These are phyloP conservation scores for Centrocercus urophasianus DNA, from an alignment of 2,113 vertebrate species.

Conservation along the genomic window DNA sequence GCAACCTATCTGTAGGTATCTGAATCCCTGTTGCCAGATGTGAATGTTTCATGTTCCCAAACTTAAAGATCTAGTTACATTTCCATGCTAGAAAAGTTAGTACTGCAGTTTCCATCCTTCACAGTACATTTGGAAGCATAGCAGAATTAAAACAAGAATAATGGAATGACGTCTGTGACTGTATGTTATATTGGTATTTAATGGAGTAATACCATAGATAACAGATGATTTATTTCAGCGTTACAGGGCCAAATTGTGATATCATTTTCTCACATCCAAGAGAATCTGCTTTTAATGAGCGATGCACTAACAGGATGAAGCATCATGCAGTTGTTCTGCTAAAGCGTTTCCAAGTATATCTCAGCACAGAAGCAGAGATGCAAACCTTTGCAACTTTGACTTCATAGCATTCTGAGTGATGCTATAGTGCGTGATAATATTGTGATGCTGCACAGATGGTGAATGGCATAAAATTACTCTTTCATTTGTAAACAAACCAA, in stretches of 20 bases:
- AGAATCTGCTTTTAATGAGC: slow-evolving; percentile 20
- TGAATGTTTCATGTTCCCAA: not conserved
- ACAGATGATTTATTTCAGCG: slow-evolving; percentile 19
- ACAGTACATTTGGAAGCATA: not conserved
- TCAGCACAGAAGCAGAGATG: not conserved
- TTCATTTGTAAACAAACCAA: slow-evolving; percentile 9
- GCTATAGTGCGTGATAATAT: not conserved
- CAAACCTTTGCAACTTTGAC: not conserved
- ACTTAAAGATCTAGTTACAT: slow-evolving; percentile 26
- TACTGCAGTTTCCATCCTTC: not conserved
- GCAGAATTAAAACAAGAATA: slow-evolving; percentile 20
- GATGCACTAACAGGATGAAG: not conserved
- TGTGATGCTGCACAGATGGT: slow-evolving; percentile 28
- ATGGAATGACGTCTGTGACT: not conserved
- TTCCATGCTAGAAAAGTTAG: not conserved
- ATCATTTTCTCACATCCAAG: not conserved
- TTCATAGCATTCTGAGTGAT: not conserved
- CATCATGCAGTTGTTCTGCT: not conserved
- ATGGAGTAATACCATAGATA: not conserved
- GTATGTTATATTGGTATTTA: not conserved
- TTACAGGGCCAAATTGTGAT: not conserved
- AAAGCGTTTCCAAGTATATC: slow-evolving; percentile 8
- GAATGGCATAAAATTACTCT: not conserved
- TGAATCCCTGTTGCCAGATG: slow-evolving; percentile 12
- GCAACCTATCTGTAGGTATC: slow-evolving; percentile 27